Percentiles rank a stretch among this genome's conserved stretches.
phyloP scores from a whole-genome alignment of 2,797 vertebrate genomes.

The Pachyuromys duprasi region DNA sequence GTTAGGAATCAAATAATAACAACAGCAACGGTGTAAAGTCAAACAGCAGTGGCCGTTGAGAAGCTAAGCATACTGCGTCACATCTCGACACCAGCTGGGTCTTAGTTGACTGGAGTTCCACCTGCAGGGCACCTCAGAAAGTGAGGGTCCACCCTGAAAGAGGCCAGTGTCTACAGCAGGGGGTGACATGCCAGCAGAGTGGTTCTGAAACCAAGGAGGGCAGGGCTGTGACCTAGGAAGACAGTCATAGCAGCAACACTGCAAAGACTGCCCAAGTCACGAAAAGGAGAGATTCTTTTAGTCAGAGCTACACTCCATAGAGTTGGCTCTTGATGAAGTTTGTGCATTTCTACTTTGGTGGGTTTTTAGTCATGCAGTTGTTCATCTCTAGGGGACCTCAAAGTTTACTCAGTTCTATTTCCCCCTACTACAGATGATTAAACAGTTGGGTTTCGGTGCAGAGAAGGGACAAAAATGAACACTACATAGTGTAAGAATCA shows the following conservation, averaged over 20 bases:
- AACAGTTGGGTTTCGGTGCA: not conserved
- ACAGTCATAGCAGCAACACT: not conserved
- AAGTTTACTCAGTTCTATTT: not conserved
- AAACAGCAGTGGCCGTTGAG: not conserved
- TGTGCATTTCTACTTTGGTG: slow-evolving; percentile 21
- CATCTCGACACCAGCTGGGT: not conserved
- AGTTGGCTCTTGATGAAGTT: slow-evolving; percentile 8
- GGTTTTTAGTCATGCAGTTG: not conserved
- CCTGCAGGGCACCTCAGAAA: not conserved
- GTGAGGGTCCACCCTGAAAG: not conserved
- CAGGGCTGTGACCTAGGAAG: not conserved
- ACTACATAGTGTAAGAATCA: not conserved
- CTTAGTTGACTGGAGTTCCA: not conserved
- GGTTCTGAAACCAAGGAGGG: not conserved
- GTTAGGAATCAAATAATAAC: not conserved
- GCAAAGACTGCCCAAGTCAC: not conserved
- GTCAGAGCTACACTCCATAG: not conserved
- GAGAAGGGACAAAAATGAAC: not conserved
- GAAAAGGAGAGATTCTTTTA: not conserved
- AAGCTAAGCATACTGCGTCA: not conserved
- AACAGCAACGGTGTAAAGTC: not conserved
- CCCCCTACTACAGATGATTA: not conserved
- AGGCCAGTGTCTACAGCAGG: not conserved
- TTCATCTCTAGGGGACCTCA: not conserved
- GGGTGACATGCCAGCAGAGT: not conserved